A percentile compares a stretch with the other conserved stretches of the same genome.
phyloP scores from a whole-genome alignment of 1,140 invertebrate genomes.

The Polypedilum pembai region DNA sequence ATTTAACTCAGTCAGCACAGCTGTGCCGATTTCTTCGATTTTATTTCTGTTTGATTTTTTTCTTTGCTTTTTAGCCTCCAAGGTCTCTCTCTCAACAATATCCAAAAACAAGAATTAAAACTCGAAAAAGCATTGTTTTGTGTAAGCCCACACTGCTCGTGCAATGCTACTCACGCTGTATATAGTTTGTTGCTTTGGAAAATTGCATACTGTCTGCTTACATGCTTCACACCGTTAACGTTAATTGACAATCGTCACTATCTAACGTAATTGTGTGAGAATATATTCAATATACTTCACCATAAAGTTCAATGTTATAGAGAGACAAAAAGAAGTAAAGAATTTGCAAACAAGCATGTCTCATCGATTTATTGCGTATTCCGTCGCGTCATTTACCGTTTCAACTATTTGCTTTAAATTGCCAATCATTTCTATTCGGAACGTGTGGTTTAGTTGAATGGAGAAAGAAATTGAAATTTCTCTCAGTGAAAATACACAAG shows the following conservation, averaged over 20 bases:
- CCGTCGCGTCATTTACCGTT: slow-evolving; percentile 9
- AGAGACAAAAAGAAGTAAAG: background rate
- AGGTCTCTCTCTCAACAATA: background rate
- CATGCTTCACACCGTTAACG: background rate
- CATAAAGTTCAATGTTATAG: too few relatives aligned
- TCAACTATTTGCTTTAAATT: slow-evolving; percentile 1
- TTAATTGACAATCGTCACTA: slow-evolving; percentile 12
- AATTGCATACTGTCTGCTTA: background rate
- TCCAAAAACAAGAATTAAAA: background rate
- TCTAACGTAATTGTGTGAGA: background rate
- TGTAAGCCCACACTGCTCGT: background rate
- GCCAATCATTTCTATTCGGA: background rate
- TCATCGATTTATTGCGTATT: background rate
- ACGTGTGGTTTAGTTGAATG: background rate
- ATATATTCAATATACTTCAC: too few relatives aligned
- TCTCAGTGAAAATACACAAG: background rate
- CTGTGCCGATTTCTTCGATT: background rate
- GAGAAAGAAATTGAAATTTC: background rate
- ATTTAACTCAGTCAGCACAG: background rate
- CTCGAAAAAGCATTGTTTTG: slow-evolving; percentile 1
- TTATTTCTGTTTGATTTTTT: background rate
- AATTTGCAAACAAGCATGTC: background rate
- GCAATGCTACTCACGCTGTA: background rate
- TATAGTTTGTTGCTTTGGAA: background rate
- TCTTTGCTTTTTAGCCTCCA: background rate